A percentile compares a stretch with the other conserved stretches of the same genome.
Conservation (phyloP, 2,888 invertebrate genomes). For the Coenonympha glycerion region DNA sequence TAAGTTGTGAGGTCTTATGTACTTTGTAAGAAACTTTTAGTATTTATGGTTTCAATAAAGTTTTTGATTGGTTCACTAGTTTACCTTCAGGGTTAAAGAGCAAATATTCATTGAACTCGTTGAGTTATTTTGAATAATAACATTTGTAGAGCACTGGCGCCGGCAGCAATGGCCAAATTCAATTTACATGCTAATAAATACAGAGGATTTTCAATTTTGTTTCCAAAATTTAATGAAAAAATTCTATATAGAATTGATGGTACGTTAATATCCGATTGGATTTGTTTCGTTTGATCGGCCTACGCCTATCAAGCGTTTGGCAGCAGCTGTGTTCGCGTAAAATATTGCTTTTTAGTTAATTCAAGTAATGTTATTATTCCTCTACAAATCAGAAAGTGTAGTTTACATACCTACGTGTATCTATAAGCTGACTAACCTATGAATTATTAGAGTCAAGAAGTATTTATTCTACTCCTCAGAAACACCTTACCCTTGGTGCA, state of each 20-base stretch:
- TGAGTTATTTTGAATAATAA: slow-evolving; percentile 1
- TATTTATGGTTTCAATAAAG: background rate
- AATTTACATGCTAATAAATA: slow-evolving; percentile 11
- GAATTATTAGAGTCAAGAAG: too few species aligned
- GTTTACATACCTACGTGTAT: too few species aligned
- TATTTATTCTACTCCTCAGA: too few species aligned
- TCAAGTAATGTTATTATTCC: background rate
- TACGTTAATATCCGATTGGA: too few species aligned
- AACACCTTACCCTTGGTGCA: too few species aligned
- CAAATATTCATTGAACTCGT: slow-evolving; percentile 1
- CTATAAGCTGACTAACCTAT: too few species aligned
- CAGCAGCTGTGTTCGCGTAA: background rate
- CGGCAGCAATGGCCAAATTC: slow-evolving; percentile 3
- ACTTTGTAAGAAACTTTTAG: background rate
- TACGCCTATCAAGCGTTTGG: background rate
- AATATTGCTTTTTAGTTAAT: background rate
- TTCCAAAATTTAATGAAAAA: too few species aligned
- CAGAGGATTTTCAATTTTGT: background rate
- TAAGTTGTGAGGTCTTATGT: too few species aligned
- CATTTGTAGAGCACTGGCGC: background rate
- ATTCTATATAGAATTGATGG: too few species aligned
- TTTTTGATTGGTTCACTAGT: background rate
- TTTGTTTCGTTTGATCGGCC: too few species aligned
- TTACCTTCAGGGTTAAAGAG: too few species aligned
- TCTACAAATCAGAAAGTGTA: too few species aligned